phyloP scores from a whole-genome alignment of 2,113 vertebrate genomes.

The Myiozetetes cayanensis region DNA sequence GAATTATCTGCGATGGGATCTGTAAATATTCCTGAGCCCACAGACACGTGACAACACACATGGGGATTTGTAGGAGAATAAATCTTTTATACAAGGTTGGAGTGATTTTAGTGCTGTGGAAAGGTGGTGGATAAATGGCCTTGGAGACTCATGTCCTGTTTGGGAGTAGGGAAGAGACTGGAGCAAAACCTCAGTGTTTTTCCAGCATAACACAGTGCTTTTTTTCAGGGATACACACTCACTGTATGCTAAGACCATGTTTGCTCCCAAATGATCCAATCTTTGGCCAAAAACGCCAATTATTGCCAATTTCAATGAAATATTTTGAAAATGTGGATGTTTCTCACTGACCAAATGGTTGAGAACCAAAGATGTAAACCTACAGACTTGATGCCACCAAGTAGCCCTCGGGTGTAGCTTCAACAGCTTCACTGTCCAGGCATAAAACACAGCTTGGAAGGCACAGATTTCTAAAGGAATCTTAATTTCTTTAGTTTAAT shows the following conservation, averaged over 20 bases:
- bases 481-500: neutral
- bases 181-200: neutral
- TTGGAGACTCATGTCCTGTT: neutral
- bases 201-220: neutral
- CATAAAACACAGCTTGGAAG: neutral
- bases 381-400: accelerated
- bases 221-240: neutral
- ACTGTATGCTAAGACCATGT: neutral
- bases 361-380: neutral
- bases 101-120: neutral
- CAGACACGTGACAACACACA: neutral
- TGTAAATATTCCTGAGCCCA: neutral
- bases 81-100: neutral
- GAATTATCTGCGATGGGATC: neutral
- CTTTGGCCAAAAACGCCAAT: neutral
- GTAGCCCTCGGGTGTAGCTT: neutral
- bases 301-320: neutral
- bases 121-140: neutral
- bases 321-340: neutral
- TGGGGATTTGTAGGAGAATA: neutral
- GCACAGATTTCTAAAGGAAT: neutral
- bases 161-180: neutral
- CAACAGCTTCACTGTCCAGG: neutral
- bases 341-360: neutral
- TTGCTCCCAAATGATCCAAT: neutral